Evolutionary conservation across 2,797 vertebrate genomes (phyloP).

Genomic region (Parotocinclus haroldoi): DNA sequence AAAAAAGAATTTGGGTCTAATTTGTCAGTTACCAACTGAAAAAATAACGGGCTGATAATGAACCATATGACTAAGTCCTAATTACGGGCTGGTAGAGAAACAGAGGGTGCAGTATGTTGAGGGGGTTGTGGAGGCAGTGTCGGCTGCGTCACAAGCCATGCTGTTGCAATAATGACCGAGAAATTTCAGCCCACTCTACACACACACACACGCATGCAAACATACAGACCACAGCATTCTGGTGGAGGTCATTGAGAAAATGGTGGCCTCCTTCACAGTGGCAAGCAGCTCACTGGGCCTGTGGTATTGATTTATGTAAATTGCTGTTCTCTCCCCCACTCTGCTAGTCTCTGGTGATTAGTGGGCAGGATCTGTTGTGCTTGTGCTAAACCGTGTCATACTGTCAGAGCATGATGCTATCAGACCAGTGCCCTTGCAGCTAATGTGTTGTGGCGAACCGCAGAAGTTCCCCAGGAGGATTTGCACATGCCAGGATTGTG

Average conservation of each 20-base stretch:
- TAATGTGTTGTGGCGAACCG: slow-evolving; percentile 57
- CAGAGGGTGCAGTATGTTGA: slow-evolving; percentile 3
- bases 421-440: slow-evolving; percentile 33
- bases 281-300: slow-evolving; percentile 40
- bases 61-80: slow-evolving; percentile 22
- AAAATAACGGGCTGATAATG: slow-evolving; percentile 2
- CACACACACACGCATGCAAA: slow-evolving; percentile 25
- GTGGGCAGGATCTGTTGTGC: slow-evolving; percentile 50
- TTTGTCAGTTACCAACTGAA: too few species aligned
- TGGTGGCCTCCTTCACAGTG: slow-evolving; percentile 31
- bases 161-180: slow-evolving; percentile 50
- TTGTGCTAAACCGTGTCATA: slow-evolving; percentile 55
- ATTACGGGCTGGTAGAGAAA: slow-evolving; percentile 10
- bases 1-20: too few species aligned
- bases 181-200: slow-evolving; percentile 37
- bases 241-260: slow-evolving; percentile 45
- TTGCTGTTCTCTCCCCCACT: slow-evolving; percentile 38
- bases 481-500: slow-evolving; percentile 48
- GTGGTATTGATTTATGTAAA: slow-evolving; percentile 69
- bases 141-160: slow-evolving; percentile 41
- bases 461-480: slow-evolving; percentile 51
- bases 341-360: slow-evolving; percentile 49
- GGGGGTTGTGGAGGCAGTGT: slow-evolving; percentile 36
- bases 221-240: slow-evolving; percentile 34
- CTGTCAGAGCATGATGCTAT: slow-evolving; percentile 35